Evolutionary conservation across 2,888 invertebrate genomes (phyloP).

Genomic region (Pandemis heparana): DNA sequence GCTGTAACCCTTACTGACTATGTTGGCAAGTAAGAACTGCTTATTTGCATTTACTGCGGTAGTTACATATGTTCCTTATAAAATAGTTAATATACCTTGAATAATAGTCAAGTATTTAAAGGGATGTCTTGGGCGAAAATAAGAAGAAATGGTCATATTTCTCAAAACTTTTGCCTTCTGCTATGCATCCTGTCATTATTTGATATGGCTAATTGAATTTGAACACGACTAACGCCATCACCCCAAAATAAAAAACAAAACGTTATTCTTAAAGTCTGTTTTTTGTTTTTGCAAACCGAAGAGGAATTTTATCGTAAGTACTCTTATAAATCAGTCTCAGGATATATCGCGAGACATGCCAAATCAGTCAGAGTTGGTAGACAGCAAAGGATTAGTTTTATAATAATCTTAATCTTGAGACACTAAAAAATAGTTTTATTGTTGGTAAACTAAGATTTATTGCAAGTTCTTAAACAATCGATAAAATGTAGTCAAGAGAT

Average conservation of each 20-base stretch:
- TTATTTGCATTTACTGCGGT: background rate
- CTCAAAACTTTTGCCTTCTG: too few relatives aligned
- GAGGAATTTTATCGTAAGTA: slow-evolving; percentile 39
- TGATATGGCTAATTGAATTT: too few relatives aligned
- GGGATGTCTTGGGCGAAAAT: too few relatives aligned
- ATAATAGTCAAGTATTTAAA: too few relatives aligned
- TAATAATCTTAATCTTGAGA: background rate
- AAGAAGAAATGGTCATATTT: too few relatives aligned
- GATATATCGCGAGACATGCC: background rate
- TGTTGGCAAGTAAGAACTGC: slow-evolving; percentile 76
- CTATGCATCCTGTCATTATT: too few relatives aligned
- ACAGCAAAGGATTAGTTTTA: background rate
- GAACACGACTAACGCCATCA: too few relatives aligned
- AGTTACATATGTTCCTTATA: background rate
- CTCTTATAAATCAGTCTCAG: background rate
- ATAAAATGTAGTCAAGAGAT: background rate
- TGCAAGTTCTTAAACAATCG: background rate
- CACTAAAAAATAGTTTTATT: background rate
- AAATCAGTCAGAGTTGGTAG: background rate
- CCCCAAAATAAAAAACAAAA: too few relatives aligned
- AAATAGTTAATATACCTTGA: background rate
- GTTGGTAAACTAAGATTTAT: background rate
- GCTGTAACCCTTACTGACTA: slow-evolving; percentile 97
- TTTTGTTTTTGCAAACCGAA: slow-evolving; percentile 18
- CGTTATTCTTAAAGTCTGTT: background rate